These are phyloP conservation scores for Oceanodroma tethys DNA, from an alignment of 2,113 vertebrate species.

Conservation along the genomic window DNA sequence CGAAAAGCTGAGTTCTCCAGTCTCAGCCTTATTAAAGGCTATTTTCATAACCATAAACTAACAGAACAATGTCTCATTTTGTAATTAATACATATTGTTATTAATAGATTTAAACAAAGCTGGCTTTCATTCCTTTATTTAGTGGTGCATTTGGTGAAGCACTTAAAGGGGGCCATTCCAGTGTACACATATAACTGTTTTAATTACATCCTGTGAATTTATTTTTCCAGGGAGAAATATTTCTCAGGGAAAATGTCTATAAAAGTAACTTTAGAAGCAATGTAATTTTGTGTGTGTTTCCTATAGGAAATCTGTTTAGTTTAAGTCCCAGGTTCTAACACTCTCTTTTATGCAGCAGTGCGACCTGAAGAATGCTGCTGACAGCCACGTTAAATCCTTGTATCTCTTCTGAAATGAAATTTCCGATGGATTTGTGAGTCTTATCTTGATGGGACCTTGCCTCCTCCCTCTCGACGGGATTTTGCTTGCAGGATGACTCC, in stretches of 20 bases:
- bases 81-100: conserved; percentile 53
- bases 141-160: conserved; percentile 69
- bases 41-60: conserved; percentile 3
- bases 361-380: conserved; percentile 12
- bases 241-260: conserved; percentile 66
- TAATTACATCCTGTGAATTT: conserved; percentile 75
- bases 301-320: conserved; percentile 73
- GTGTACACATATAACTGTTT: conserved; percentile 47
- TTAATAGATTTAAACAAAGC: conserved; percentile 66
- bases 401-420: neutral
- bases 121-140: conserved; percentile 51
- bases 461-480: neutral
- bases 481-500: neutral
- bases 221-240: conserved; percentile 73
- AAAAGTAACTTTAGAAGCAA: conserved; percentile 64
- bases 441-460: neutral
- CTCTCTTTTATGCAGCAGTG: neutral
- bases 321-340: conserved; percentile 59
- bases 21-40: neutral
- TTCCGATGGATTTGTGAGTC: neutral
- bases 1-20: neutral
- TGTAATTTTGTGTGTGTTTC: conserved; percentile 62
- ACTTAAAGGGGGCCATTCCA: conserved; percentile 61
- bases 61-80: neutral
- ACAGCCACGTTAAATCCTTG: neutral